Evolutionary conservation across 2,888 invertebrate genomes (phyloP).

Genomic region (Pilophorus perplexus): DNA sequence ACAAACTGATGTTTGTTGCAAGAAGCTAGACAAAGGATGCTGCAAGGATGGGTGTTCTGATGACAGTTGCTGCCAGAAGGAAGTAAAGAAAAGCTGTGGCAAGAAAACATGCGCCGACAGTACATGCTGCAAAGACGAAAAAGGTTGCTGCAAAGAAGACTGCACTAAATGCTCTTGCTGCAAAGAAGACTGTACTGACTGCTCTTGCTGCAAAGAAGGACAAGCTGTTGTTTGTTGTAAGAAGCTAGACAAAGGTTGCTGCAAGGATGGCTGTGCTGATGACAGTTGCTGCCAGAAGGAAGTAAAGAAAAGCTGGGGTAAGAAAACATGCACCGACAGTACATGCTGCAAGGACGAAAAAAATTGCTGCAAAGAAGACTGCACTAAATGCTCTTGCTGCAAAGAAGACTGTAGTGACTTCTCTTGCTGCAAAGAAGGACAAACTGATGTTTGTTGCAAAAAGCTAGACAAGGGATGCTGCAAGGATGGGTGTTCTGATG

Average conservation of each 20-base stretch:
- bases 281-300: neutral
- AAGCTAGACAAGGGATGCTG: neutral
- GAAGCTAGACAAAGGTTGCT: neutral
- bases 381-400: neutral
- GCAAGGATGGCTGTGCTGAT: neutral
- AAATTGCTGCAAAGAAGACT: neutral
- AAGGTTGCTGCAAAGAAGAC: neutral
- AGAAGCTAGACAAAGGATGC: neutral
- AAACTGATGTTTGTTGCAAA: too few relatives aligned
- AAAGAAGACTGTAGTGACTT: neutral
- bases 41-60: neutral
- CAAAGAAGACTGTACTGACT: neutral
- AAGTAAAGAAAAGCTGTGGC: neutral
- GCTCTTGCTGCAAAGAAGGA: too few relatives aligned
- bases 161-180: neutral
- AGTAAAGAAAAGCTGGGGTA: neutral
- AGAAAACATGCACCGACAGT: neutral
- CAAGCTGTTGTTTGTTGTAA: too few relatives aligned
- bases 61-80: neutral
- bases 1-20: too few relatives aligned
- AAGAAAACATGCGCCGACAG: neutral
- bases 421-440: too few relatives aligned
- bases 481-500: neutral
- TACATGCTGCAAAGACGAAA: neutral
- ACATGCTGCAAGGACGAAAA: neutral